Base-by-base conservation (phyloP, 64 coral and sea anemone species). In the Montipora sp. region DNA sequence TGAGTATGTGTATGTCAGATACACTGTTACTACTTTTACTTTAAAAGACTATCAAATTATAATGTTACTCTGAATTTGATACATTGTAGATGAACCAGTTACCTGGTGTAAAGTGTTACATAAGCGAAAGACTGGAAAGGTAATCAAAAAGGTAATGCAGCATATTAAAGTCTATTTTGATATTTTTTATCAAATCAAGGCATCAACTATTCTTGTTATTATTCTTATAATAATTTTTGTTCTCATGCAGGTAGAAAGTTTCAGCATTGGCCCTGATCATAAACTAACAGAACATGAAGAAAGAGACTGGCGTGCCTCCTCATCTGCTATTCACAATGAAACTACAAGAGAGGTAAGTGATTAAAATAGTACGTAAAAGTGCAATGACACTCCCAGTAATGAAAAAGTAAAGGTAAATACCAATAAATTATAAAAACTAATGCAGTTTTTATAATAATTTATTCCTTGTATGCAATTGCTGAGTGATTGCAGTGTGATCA, bases 101-200 rank as follows among this genome's bases (percentile, higher is more conserved):
- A 80, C 21, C 23, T 93, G 86, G 46, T 93, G 91, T 27, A 93
- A 58, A 74, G 15, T 75, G 9, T 48, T 93, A 36, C 91, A 93
- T 67, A 88, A 87, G 7, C 87, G 77, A 22, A 93, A 87, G 79
- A 93, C 91, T 20, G 91, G 91, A 79, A 93, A 93, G 87, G 91
- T 93, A 3, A 46, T 93, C 23, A 93, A 79, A 22, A 93, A 93
- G 91, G 91, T 93, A 73, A 5, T 80, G 13, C 11, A 11, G 7
- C 1, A 36, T 57, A 11, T 57, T 57, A 11, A 57, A 57, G 6
- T 57, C 11, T 57, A 8, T 57, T 8, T 57, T 57, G 7, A 57
- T 57, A 8, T 57, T 57, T 57, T 57, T 57, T 6, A 0, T 57
- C 53, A 3, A 57, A 57, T 57, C 1, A 8, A 57, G 11, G 11